Evolutionary conservation across 1,140 invertebrate species (phyloP), one percentile per base, ranked within the genome.

Genomic region (Triops longicaudatus): DNA sequence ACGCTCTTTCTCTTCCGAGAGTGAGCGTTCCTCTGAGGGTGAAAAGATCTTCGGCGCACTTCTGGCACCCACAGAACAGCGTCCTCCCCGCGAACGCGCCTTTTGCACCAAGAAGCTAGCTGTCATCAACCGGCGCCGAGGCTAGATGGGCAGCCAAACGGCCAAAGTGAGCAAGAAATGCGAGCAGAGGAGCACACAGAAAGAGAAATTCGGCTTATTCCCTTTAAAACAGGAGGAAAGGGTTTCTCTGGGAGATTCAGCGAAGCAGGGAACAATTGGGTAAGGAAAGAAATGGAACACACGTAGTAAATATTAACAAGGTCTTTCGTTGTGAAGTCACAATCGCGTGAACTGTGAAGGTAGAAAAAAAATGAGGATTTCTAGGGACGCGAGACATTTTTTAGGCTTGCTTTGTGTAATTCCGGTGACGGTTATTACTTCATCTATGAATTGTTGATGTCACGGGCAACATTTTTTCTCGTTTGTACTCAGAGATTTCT

Each of bases 41-140:
- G 31, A 37, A 63, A 63, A 63, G 50, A 63, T 63, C 50, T 63
- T 63, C 50, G 50, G 50, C 50, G 50, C 50, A 63, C 17, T 63
- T 63, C 50, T 63, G 50, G 3, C 50, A n/a, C 50, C 22, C 22
- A 6, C 50, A 63, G 50, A 6, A 14, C 22, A 22, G 50, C 50
- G 31, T 37, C 7, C 31, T 37, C 31, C 7, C 31, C 22, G 50
- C 50, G 9, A 22, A 14, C 50, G 17, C 14, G 17, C 50, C 50
- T 63, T 63, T 63, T 63, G 50, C 50, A 63, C 50, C 17, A n/a
- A 63, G 50, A 63, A 17, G 50, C n/a, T 63, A 63, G 50, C 50
- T 63, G 50, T 63, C 50, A 22, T 63, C 50, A 63, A 63, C 17
- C n/a, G 50, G 22, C 50, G 50, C 50, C n/a, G 50, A 63, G 50